These are phyloP conservation scores for Nephrotoma appendiculata DNA, from an alignment of 2,888 invertebrate genomes.

Conservation along the genomic window DNA sequence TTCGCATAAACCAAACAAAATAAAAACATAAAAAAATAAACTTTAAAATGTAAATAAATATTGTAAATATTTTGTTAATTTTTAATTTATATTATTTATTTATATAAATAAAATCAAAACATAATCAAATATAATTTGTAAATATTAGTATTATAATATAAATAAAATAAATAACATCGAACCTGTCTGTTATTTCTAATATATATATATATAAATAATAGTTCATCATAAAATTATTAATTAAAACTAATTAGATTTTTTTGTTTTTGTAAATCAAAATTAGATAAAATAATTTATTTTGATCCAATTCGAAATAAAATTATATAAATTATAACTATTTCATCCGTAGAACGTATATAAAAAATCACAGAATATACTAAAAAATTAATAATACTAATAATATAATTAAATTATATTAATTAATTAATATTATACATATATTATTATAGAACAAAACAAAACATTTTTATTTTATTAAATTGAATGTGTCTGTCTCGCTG, in stretches of 20 bases:
- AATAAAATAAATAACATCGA: neutral
- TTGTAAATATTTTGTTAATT: neutral
- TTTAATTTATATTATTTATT: neutral
- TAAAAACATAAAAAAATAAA: neutral
- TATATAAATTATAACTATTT: neutral
- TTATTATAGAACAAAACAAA: neutral
- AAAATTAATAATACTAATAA: neutral
- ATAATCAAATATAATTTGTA: neutral
- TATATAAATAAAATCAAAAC: neutral
- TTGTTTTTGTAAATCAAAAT: neutral
- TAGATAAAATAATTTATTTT: neutral
- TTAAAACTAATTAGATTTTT: neutral
- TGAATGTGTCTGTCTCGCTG: neutral
- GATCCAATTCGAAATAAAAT: neutral
- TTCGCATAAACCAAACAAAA: neutral
- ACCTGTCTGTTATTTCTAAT: neutral
- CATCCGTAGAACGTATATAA: neutral
- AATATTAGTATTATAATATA: neutral
- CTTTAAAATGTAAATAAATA: neutral
- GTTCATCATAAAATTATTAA: neutral
- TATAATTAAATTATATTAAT: neutral
- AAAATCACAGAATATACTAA: neutral
- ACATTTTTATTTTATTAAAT: neutral
- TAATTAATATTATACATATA: neutral
- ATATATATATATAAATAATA: neutral